These are phyloP conservation scores for Balearica regulorum DNA, from an alignment of 2,797 vertebrate species.

Conservation along the genomic window DNA sequence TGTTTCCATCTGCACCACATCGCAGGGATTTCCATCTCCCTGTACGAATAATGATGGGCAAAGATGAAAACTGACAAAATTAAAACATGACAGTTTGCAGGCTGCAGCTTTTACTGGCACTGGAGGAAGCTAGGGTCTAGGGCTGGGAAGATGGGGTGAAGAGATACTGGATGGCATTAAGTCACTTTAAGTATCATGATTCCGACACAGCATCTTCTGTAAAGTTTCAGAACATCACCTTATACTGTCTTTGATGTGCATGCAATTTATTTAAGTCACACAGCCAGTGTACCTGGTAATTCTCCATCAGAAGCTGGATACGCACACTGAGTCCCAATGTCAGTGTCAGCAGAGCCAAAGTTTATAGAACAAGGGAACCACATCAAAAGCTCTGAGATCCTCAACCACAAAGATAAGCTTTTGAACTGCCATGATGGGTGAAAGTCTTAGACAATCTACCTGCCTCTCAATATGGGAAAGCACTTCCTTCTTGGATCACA, in stretches of 20 bases:
- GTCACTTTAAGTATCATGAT: not conserved
- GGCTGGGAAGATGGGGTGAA: not conserved
- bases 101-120: not conserved
- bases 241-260: not conserved
- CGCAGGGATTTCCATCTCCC: not conserved
- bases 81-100: not conserved
- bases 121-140: not conserved
- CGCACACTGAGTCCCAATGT: not conserved
- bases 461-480: not conserved
- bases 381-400: not conserved
- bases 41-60: not conserved
- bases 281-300: not conserved
- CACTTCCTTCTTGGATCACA: not conserved
- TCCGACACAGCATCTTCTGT: not conserved
- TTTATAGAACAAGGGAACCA: not conserved
- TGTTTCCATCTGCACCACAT: not conserved
- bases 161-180: not conserved
- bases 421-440: not conserved
- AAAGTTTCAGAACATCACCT: not conserved
- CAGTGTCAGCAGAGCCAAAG: not conserved
- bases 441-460: not conserved
- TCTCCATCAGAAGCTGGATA: not conserved
- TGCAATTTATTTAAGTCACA: not conserved
- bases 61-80: not conserved
- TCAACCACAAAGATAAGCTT: not conserved